These are phyloP conservation scores for Sinella curviseta DNA, from an alignment of 1,140 invertebrate genomes.

Conservation along the genomic window DNA sequence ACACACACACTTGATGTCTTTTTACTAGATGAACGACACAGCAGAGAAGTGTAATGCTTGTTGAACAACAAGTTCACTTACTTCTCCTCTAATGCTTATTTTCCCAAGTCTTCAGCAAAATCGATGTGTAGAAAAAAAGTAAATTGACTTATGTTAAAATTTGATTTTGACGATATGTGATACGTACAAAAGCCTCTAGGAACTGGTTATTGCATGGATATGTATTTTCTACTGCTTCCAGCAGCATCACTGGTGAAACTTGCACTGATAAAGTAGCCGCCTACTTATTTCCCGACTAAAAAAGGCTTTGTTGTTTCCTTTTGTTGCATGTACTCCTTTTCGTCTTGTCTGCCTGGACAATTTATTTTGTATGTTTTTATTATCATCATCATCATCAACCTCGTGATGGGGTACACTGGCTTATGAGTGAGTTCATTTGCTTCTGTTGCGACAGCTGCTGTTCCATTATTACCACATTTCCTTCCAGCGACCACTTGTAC, in stretches of 20 bases:
- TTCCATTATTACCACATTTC: not conserved
- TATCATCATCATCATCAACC: not conserved
- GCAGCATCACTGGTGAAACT: too few species aligned
- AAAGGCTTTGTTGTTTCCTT: too few species aligned
- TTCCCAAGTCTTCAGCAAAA: too few species aligned
- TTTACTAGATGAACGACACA: not conserved
- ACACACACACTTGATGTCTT: not conserved
- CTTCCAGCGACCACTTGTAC: not conserved
- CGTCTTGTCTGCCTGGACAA: too few species aligned
- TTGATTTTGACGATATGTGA: not conserved
- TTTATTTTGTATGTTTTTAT: not conserved
- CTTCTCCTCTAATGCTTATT: too few species aligned
- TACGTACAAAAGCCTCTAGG: not conserved
- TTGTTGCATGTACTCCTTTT: too few species aligned
- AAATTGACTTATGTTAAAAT: not conserved
- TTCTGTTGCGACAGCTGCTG: not conserved
- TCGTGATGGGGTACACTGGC: not conserved
- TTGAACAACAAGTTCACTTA: too few species aligned
- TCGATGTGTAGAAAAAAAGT: too few species aligned
- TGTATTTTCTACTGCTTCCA: not conserved
- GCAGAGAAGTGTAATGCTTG: too few species aligned
- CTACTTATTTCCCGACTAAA: not conserved
- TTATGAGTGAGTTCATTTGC: not conserved
- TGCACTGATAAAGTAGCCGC: not conserved
- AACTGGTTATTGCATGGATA: not conserved